Evolutionary conservation across 2,113 vertebrate genomes (phyloP).

Genomic region (Ctenomys sociabilis): DNA sequence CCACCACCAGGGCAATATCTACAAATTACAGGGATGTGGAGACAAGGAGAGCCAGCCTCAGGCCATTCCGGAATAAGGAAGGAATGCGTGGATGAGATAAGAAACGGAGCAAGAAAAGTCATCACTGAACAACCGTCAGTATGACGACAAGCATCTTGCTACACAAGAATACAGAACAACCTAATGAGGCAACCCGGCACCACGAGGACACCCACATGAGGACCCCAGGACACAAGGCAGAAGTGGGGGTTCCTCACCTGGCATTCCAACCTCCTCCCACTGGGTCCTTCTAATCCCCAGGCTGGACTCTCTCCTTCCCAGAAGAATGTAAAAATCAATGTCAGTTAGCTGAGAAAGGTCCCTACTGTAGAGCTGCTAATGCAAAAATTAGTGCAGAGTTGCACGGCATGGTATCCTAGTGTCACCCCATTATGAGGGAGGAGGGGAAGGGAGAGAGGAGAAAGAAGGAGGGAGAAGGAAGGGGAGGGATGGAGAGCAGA

Average conservation of each 20-base stretch:
- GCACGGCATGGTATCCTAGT: not conserved
- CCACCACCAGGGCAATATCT: not conserved
- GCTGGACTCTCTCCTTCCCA: not conserved
- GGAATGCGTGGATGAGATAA: not conserved
- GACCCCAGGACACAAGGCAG: not conserved
- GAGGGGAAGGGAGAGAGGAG: not conserved
- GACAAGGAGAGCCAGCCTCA: fast-evolving
- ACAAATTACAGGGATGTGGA: not conserved
- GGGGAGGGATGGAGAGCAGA: fast-evolving
- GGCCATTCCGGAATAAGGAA: not conserved
- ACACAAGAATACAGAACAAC: not conserved
- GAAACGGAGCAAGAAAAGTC: not conserved
- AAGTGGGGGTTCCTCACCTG: not conserved
- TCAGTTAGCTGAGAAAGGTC: not conserved
- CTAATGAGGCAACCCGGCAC: not conserved
- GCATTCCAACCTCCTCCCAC: not conserved
- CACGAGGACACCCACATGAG: fast-evolving
- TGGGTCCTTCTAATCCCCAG: not conserved
- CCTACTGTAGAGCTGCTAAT: not conserved
- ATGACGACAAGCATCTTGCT: not conserved
- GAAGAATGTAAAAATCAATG: not conserved
- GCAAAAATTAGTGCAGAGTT: not conserved
- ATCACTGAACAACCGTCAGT: not conserved
- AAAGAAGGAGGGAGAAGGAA: too few species aligned
- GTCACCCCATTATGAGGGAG: not conserved